phyloP scores from a whole-genome alignment of 1,140 invertebrate species.

The Pseudachorutes palmiensis region DNA sequence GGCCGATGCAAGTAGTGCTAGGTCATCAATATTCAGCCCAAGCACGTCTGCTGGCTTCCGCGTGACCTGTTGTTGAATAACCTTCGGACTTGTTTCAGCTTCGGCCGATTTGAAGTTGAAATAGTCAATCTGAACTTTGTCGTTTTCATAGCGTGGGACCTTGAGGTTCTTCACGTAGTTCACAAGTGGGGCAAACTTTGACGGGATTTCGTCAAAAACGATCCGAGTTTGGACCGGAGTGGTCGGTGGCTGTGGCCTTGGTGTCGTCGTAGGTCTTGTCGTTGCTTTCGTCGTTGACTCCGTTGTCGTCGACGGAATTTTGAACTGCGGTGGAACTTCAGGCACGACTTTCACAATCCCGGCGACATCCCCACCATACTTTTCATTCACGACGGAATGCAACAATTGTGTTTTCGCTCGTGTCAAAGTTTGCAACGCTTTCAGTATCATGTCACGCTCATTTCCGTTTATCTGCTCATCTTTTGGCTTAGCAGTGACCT shows the following conservation, averaged over 20 bases:
- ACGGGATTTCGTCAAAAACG: constrained; percentile 1
- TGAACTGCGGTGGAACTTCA: background rate
- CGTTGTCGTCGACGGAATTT: constrained; percentile 3
- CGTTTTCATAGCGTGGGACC: constrained; percentile 1
- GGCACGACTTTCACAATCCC: constrained; percentile 16
- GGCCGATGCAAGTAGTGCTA: background rate
- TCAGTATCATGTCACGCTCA: constrained; percentile 27
- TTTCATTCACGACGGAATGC: constrained; percentile 28
- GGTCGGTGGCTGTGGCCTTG: constrained; percentile 34
- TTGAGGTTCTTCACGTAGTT: constrained; percentile 2
- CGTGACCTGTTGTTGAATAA: too few relatives aligned
- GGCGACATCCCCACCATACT: constrained; percentile 24
- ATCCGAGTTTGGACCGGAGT: background rate
- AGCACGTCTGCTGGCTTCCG: background rate
- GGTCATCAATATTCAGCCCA: constrained; percentile 1
- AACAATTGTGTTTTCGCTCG: constrained; percentile 30
- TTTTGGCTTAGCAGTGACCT: background rate
- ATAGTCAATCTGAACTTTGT: constrained; percentile 8
- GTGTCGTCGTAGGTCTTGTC: constrained; percentile 17
- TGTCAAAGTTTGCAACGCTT: constrained; percentile 33
- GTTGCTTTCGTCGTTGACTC: constrained; percentile 35
- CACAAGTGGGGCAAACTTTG: constrained; percentile 16
- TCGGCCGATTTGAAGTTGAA: background rate
- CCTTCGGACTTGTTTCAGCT: background rate
- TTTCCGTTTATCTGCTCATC: background rate